phyloP scores from a whole-genome alignment of 2,888 invertebrate species.

The Rotaria socialis region DNA sequence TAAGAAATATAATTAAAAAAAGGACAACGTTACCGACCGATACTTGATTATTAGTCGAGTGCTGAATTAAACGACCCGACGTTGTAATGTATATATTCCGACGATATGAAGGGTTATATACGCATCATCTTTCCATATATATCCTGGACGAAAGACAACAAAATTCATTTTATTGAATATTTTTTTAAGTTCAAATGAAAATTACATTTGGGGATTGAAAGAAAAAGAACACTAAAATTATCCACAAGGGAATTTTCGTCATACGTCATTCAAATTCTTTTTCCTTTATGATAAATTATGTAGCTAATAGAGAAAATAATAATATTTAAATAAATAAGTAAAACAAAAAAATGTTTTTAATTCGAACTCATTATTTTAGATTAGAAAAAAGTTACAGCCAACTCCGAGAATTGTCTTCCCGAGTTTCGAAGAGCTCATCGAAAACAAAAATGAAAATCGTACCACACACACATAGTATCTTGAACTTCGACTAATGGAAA shows the following conservation, averaged over 20 bases:
- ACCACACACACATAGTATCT: too few species aligned
- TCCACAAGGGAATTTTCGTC: not conserved
- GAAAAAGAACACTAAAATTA: not conserved
- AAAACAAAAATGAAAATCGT: too few species aligned
- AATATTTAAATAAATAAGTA: not conserved
- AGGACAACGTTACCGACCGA: not conserved
- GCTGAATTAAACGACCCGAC: not conserved
- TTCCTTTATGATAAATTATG: not conserved
- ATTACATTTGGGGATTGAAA: too few species aligned
- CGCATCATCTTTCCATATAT: not conserved
- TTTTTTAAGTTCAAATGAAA: not conserved
- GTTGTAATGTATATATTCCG: conserved; percentile 4
- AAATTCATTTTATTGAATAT: not conserved
- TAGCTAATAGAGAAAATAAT: not conserved
- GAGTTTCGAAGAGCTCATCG: too few species aligned
- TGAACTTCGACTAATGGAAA: too few species aligned
- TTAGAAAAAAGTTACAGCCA: too few species aligned
- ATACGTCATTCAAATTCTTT: not conserved
- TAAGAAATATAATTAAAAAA: not conserved
- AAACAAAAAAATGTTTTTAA: not conserved
- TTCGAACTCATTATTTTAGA: too few species aligned
- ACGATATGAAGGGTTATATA: not conserved
- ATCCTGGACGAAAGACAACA: conserved; percentile 9
- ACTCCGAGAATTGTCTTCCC: too few species aligned
- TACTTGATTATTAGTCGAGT: conserved; percentile 6